Evolutionary conservation across 2,888 invertebrate genomes (phyloP).

Genomic region (Ceramica pisi): DNA sequence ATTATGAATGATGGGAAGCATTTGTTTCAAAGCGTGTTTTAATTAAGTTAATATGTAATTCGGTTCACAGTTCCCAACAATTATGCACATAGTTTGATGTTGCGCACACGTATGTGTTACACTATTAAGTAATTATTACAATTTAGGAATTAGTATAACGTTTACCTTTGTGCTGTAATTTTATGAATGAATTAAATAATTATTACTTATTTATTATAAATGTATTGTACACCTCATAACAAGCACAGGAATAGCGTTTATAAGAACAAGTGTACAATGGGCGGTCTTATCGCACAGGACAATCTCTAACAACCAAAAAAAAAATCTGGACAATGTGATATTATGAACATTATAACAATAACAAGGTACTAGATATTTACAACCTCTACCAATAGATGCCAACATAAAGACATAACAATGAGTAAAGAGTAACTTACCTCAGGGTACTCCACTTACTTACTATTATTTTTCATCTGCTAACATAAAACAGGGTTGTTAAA

Average conservation of each 20-base stretch:
- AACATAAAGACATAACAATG: background rate
- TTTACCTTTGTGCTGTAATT: slow-evolving; percentile 5
- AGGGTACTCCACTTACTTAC: background rate
- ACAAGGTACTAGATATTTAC: background rate
- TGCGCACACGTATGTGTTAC: slow-evolving; percentile 3
- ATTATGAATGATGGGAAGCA: background rate
- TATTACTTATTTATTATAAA: no score
- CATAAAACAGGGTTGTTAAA: no score
- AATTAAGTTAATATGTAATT: background rate
- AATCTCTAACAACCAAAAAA: no score
- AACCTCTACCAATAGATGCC: background rate
- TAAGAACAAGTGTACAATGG: no score
- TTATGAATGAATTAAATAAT: slow-evolving; percentile 1
- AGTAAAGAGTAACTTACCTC: background rate
- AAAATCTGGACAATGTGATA: background rate
- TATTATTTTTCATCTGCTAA: no score
- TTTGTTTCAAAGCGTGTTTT: slow-evolving; percentile 3
- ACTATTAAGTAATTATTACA: slow-evolving; percentile 4
- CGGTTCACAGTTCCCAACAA: background rate
- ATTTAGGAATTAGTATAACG: slow-evolving; percentile 19
- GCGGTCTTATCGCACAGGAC: no score
- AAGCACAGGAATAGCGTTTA: no score
- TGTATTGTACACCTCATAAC: no score
- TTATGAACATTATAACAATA: no score
- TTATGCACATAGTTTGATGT: slow-evolving; percentile 8